A percentile compares a stretch with the other conserved stretches of the same genome.
Conservation (phyloP, 1,140 invertebrate species). For the Drosophila triauraria region DNA sequence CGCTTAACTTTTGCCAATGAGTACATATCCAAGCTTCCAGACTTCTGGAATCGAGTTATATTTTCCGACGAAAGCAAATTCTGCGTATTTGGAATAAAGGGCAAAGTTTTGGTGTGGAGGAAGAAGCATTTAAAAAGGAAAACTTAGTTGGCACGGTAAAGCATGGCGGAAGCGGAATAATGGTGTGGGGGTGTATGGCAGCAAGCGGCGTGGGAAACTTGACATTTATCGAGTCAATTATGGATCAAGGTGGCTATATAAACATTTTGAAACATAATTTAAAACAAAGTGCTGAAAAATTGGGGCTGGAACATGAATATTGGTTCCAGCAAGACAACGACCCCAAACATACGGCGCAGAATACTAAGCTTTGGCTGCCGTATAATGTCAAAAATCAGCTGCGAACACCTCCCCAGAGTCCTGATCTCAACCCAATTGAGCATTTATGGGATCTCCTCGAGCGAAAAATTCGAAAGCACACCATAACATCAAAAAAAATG, state of each 20-base stretch:
- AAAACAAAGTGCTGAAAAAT: constrained; percentile 24
- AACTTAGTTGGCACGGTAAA: constrained; percentile 79
- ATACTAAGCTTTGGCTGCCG: too few species aligned
- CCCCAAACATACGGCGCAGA: too few species aligned
- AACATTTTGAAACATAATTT: constrained; percentile 57
- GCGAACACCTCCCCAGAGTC: constrained; percentile 71
- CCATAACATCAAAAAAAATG: constrained; percentile 17
- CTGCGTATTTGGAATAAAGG: constrained; percentile 49
- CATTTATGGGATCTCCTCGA: constrained; percentile 76
- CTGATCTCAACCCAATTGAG: constrained; percentile 57
- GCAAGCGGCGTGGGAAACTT: constrained; percentile 59
- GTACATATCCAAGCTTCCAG: constrained; percentile 19
- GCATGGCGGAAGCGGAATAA: constrained; percentile 69
- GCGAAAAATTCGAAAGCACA: constrained; percentile 14
- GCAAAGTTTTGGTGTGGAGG: constrained; percentile 37
- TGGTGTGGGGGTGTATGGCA: constrained; percentile 82
- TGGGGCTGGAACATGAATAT: constrained; percentile 4
- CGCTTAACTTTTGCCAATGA: constrained; percentile 51
- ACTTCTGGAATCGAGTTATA: constrained; percentile 30
- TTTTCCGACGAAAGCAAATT: constrained; percentile 73
- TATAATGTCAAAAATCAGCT: constrained; percentile 14
- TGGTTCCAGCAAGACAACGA: too few species aligned
- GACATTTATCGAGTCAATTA: constrained; percentile 48
- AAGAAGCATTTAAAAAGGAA: constrained; percentile 43
- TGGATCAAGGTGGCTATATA: constrained; percentile 39